Conservation (phyloP, 2,113 vertebrate species). For the Numida meleagris region DNA sequence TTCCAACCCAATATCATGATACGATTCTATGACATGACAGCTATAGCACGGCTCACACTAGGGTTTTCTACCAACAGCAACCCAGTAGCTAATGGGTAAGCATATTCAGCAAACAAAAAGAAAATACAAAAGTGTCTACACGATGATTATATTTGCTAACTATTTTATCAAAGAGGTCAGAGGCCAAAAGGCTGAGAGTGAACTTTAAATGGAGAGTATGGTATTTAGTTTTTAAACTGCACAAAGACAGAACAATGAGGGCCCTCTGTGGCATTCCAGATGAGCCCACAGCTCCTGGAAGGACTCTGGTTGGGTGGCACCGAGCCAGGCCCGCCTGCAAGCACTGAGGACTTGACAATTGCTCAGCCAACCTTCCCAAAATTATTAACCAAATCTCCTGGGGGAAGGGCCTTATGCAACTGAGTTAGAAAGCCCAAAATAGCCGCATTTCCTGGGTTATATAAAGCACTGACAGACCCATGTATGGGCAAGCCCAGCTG, state of each 20-base stretch:
- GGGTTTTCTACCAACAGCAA: rapidly evolving
- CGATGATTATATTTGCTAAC: not conserved
- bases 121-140: not conserved
- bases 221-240: not conserved
- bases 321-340: not conserved
- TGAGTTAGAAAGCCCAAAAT: not conserved
- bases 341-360: not conserved
- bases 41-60: not conserved
- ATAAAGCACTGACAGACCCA: not conserved
- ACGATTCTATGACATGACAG: too few species aligned
- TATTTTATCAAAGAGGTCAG: not conserved
- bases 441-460: not conserved
- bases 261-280: conserved; percentile 21
- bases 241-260: not conserved
- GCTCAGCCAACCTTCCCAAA: not conserved
- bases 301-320: not conserved
- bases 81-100: not conserved
- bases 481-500: not conserved
- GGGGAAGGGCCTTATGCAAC: not conserved
- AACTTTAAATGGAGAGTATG: not conserved
- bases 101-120: not conserved
- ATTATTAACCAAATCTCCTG: not conserved
- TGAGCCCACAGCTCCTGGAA: not conserved
- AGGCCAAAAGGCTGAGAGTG: not conserved
- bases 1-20: too few species aligned